Evolutionary conservation across 2,113 vertebrate species (phyloP).

Genomic region (Turdus rufiventris): DNA sequence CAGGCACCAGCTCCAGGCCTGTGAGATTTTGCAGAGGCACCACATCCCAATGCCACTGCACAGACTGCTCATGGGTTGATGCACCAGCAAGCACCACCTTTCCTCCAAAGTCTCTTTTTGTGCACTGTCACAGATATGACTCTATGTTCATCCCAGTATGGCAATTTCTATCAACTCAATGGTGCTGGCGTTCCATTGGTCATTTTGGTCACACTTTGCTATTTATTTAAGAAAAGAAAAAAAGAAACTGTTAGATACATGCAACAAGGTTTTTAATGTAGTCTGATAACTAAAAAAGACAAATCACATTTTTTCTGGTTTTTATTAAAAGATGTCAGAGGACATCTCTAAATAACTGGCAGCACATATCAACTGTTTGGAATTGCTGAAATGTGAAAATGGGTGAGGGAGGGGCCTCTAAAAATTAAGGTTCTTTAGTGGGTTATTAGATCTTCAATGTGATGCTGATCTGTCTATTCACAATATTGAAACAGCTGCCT

Average conservation of each 20-base stretch:
- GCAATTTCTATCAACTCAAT: background rate
- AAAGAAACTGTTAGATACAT: background rate
- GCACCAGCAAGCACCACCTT: background rate
- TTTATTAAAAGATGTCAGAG: background rate
- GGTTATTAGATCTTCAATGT: constrained; percentile 2
- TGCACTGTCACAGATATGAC: constrained; percentile 23
- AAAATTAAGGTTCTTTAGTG: background rate
- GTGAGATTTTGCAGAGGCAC: background rate
- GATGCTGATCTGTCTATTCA: constrained; percentile 5
- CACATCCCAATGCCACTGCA: background rate
- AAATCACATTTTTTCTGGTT: background rate
- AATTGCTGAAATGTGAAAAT: background rate
- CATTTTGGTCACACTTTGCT: constrained; percentile 22
- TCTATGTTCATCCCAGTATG: background rate
- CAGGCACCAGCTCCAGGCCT: background rate
- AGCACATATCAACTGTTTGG: background rate
- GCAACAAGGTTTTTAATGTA: constrained; percentile 29
- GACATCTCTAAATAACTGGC: background rate
- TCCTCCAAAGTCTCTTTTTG: constrained; percentile 18
- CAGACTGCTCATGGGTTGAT: background rate
- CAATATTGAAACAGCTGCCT: constrained; percentile 35
- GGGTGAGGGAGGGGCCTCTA: background rate
- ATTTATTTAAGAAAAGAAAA: constrained; percentile 45
- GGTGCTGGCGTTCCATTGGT: background rate
- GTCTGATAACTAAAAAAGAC: background rate